phyloP scores from a whole-genome alignment of 1,140 invertebrate species.

The Venustaconcha ellipsiformis region DNA sequence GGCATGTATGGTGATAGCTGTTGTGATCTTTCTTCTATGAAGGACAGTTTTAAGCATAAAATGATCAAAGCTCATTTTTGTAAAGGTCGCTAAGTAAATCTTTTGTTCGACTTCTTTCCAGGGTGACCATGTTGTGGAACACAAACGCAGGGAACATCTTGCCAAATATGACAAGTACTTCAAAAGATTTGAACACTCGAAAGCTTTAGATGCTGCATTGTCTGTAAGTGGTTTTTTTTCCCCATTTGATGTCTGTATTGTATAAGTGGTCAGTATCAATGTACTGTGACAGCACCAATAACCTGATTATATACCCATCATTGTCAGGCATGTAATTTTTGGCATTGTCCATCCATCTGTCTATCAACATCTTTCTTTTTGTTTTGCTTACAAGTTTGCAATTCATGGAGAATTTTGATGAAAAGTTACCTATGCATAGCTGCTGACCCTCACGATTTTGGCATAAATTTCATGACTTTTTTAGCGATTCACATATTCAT shows the following conservation, averaged over 20 bases:
- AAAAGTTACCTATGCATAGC: no score
- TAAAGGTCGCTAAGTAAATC: neutral
- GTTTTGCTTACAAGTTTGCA: neutral
- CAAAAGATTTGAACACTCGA: constrained; percentile 84
- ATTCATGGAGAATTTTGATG: neutral
- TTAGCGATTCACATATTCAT: no score
- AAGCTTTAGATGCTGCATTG: constrained; percentile 83
- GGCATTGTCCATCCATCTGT: neutral
- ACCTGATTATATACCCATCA: neutral
- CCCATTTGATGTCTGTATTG: no score
- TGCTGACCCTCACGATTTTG: no score
- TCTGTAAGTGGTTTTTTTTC: constrained; percentile 54
- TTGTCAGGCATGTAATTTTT: neutral
- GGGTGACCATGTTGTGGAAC: constrained; percentile 59
- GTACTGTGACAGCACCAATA: neutral
- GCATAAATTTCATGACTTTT: no score
- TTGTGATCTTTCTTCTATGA: neutral
- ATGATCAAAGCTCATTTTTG: neutral
- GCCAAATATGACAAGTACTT: constrained; percentile 77
- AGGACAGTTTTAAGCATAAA: neutral
- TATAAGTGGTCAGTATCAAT: no score
- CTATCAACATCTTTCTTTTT: neutral
- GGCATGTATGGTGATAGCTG: no score
- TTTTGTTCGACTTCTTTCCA: constrained; percentile 36
- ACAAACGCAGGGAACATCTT: constrained; percentile 50